These are phyloP conservation scores for Neodiprion virginianus DNA, from an alignment of 1,140 invertebrate genomes.

Conservation along the genomic window DNA sequence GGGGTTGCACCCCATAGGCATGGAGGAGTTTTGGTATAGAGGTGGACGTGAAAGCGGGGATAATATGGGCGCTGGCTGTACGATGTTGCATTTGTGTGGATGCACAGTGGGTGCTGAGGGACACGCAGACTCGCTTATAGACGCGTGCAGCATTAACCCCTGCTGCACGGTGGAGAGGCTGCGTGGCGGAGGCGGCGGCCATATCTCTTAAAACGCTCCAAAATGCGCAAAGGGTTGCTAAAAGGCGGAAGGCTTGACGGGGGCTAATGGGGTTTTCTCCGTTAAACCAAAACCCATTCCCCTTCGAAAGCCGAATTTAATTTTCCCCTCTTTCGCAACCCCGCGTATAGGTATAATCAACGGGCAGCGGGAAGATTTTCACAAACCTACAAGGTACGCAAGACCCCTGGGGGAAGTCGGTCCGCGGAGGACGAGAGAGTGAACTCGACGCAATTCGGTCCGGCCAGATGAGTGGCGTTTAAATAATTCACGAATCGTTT, in stretches of 20 bases:
- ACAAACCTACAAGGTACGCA: no score
- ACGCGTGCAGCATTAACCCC: constrained; percentile 14
- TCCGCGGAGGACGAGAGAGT: no score
- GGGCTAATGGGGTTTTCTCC: constrained; percentile 37
- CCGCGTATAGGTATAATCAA: no score
- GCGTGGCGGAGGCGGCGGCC: constrained; percentile 29
- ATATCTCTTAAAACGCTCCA: constrained; percentile 28
- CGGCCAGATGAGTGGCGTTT: no score
- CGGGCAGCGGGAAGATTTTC: no score
- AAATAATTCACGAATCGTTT: no score
- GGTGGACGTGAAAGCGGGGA: constrained; percentile 24
- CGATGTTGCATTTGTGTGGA: not conserved
- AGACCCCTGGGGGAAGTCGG: no score
- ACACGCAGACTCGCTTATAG: not conserved
- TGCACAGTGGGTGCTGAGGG: not conserved
- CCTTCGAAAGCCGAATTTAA: constrained; percentile 6
- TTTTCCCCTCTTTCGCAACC: not conserved
- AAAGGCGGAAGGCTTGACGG: constrained; percentile 40
- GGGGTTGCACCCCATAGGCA: constrained; percentile 41
- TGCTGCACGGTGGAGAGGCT: constrained; percentile 26
- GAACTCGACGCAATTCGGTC: no score
- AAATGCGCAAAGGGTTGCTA: constrained; percentile 48
- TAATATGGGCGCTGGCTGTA: constrained; percentile 32
- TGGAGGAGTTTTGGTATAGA: constrained; percentile 3
- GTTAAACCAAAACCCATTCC: constrained; percentile 1